Percentiles rank a stretch among this genome's conserved stretches.
These are phyloP conservation scores for Strix aluco DNA, from an alignment of 2,113 vertebrate species.

Conservation along the genomic window DNA sequence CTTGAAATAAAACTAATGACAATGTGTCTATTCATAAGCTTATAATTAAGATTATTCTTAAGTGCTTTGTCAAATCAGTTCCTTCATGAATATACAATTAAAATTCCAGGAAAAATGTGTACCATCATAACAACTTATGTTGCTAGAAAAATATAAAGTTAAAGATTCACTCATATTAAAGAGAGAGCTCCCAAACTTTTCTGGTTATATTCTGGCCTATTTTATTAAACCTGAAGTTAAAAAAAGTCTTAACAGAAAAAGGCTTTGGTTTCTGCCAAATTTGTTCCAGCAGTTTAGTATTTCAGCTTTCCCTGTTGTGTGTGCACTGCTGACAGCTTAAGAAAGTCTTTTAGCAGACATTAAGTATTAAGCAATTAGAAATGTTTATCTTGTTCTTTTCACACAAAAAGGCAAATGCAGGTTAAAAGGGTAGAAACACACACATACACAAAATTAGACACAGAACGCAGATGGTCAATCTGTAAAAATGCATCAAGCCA, in stretches of 20 bases:
- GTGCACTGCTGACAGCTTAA: background rate
- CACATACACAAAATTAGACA: background rate
- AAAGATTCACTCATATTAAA: background rate
- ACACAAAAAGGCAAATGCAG: background rate
- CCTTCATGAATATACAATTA: background rate
- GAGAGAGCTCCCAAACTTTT: background rate
- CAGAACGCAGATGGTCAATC: background rate
- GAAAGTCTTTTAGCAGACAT: background rate
- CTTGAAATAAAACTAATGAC: background rate
- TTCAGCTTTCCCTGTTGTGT: background rate
- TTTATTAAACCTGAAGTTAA: background rate
- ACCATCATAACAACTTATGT: background rate
- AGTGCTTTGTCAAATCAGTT: background rate
- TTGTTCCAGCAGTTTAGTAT: background rate
- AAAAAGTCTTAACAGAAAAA: background rate
- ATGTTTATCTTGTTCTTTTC: background rate
- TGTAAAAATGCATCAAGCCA: background rate
- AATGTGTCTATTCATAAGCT: background rate
- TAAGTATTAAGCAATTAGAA: background rate
- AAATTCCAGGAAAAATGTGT: background rate
- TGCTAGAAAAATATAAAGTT: background rate
- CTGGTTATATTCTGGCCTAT: background rate
- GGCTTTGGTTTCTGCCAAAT: background rate
- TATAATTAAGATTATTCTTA: background rate
- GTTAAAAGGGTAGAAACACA: background rate